Percentiles rank a stretch among this genome's conserved stretches.
phyloP scores from a whole-genome alignment of 1,140 invertebrate genomes.

The Drosophila sp. region DNA sequence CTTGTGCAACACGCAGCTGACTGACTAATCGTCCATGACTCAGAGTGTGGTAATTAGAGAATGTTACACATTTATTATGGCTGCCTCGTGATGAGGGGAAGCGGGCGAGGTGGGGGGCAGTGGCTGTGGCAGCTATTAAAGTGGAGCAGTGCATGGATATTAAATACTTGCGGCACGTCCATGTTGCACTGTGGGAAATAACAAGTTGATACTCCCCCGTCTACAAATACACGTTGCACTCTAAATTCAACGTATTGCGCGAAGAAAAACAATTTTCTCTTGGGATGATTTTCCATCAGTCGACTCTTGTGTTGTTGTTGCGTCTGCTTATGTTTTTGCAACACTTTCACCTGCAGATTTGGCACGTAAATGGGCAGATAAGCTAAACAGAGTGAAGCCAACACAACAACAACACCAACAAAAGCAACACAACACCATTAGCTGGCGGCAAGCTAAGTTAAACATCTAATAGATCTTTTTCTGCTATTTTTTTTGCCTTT shows the following conservation, averaged over 20 bases:
- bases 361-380: slow-evolving; percentile 78
- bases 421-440: slow-evolving; percentile 29
- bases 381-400: slow-evolving; percentile 33
- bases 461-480: slow-evolving; percentile 43
- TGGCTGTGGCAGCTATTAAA: slow-evolving; percentile 28
- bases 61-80: slow-evolving; percentile 62
- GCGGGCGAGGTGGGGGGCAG: background rate
- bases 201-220: slow-evolving; percentile 15
- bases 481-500: slow-evolving; percentile 27
- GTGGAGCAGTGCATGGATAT: slow-evolving; percentile 47
- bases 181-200: slow-evolving; percentile 64
- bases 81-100: background rate
- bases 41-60: slow-evolving; percentile 64
- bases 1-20: slow-evolving; percentile 58
- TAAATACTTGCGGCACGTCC: slow-evolving; percentile 65
- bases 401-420: slow-evolving; percentile 31
- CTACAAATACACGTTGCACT: slow-evolving; percentile 19
- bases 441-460: slow-evolving; percentile 39
- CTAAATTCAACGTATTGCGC: slow-evolving; percentile 40
- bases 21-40: slow-evolving; percentile 75
- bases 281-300: slow-evolving; percentile 22
- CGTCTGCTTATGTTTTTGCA: slow-evolving; percentile 59
- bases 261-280: slow-evolving; percentile 70
- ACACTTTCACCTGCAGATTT: slow-evolving; percentile 81
- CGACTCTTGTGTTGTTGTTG: slow-evolving; percentile 8